These are phyloP conservation scores for Mus spretus DNA, from an alignment of 2,797 vertebrate species.

Conservation along the genomic window DNA sequence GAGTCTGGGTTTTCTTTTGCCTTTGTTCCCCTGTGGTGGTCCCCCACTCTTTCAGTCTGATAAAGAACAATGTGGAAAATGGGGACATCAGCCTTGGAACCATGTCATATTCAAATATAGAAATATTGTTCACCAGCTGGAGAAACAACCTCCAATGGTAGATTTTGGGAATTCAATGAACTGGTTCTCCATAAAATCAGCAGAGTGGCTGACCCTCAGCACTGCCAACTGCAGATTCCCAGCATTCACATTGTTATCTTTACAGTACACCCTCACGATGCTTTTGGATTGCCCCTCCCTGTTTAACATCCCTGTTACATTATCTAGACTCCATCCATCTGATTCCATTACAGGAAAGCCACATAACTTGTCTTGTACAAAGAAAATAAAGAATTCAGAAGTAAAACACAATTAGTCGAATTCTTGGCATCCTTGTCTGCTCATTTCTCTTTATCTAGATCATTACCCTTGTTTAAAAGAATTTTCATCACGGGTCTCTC, in stretches of 20 bases:
- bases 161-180: background rate
- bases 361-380: background rate
- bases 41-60: background rate
- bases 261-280: background rate
- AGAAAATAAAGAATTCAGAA: constrained; percentile 22
- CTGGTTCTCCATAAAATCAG: constrained; percentile 4
- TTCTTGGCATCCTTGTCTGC: background rate
- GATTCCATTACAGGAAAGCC: constrained; percentile 42
- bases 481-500: constrained; percentile 69
- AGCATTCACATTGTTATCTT: background rate
- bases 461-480: constrained; percentile 72
- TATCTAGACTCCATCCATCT: background rate
- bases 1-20: background rate
- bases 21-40: background rate
- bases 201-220: background rate
- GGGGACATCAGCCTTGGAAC: rapidly evolving
- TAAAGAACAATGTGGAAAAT: background rate
- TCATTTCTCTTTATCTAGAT: constrained; percentile 74
- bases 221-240: background rate
- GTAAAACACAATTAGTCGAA: constrained; percentile 43
- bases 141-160: background rate
- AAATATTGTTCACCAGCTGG: background rate
- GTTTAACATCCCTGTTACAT: background rate
- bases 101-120: background rate
- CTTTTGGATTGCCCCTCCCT: background rate